Evolutionary conservation across 2,888 invertebrate species (phyloP).

Genomic region (Fragum whitleyi): DNA sequence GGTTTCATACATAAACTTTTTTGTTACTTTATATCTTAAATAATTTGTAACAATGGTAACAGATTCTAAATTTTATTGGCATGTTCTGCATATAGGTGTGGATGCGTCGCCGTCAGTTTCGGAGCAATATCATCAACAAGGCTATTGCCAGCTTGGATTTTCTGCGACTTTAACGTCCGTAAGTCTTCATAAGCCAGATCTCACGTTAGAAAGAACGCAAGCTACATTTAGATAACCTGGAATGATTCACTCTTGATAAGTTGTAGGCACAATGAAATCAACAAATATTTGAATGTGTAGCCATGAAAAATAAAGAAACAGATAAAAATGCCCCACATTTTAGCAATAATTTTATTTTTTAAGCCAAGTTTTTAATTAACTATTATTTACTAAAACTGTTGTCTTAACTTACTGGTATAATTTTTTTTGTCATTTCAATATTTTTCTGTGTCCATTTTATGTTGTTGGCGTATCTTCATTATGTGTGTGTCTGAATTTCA

Average conservation of each 20-base stretch:
- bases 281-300: too few relatives aligned
- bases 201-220: background rate
- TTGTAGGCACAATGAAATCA: conserved; percentile 6
- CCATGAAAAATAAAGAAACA: too few relatives aligned
- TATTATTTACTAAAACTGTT: too few relatives aligned
- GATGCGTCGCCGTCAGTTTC: conserved; percentile 65
- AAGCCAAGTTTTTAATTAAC: too few relatives aligned
- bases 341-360: too few relatives aligned
- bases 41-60: conserved; percentile 6
- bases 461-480: background rate
- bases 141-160: conserved; percentile 98
- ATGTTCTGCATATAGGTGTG: conserved; percentile 66
- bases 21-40: background rate
- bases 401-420: too few relatives aligned
- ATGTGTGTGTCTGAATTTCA: background rate
- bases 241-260: background rate
- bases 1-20: too few relatives aligned
- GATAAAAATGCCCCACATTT: too few relatives aligned
- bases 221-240: background rate
- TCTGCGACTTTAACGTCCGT: conserved; percentile 95
- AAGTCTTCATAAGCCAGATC: conserved; percentile 65
- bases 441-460: background rate
- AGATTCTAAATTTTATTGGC: conserved; percentile 31
- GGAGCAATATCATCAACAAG: conserved; percentile 92
- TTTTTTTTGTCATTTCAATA: too few relatives aligned